A percentile compares a stretch with the other conserved stretches of the same genome.
These are phyloP conservation scores for Drosophila takahashii DNA, from an alignment of 1,140 invertebrate species.

Conservation along the genomic window DNA sequence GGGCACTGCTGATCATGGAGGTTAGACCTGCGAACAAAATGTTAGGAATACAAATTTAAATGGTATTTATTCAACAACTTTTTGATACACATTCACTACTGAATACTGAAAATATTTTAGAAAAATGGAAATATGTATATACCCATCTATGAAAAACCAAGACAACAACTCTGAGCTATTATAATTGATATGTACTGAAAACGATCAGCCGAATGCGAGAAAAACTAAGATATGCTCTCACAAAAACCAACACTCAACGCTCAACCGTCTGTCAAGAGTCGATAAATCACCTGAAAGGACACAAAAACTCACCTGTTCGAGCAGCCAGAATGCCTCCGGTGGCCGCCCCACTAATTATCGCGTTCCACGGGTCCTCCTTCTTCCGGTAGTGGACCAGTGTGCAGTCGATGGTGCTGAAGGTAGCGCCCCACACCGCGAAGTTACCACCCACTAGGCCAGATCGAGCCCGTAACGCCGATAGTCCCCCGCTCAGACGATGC, in stretches of 20 bases:
- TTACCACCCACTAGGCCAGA: slow-evolving; percentile 47
- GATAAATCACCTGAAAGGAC: background rate
- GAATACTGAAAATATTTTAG: no score
- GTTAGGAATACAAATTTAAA: no score
- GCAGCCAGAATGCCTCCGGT: slow-evolving; percentile 65
- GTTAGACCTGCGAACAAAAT: slow-evolving; percentile 27
- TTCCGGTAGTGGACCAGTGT: slow-evolving; percentile 46
- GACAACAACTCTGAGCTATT: background rate
- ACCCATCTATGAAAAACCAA: background rate
- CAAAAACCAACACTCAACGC: no score
- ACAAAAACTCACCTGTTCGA: slow-evolving; percentile 40
- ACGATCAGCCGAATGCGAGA: no score
- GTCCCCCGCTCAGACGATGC: slow-evolving; percentile 42
- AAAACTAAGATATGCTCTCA: no score
- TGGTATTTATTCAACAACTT: no score
- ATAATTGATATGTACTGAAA: no score
- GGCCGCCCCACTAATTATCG: slow-evolving; percentile 60
- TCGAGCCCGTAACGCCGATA: slow-evolving; percentile 43
- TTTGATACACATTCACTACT: no score
- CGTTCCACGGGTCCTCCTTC: slow-evolving; percentile 73
- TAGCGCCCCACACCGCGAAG: slow-evolving; percentile 68
- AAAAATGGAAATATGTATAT: background rate
- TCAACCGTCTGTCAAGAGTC: background rate
- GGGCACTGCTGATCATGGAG: slow-evolving; percentile 62
- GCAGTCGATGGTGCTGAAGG: slow-evolving; percentile 65